Evolutionary conservation across 2,797 vertebrate genomes (phyloP).

Genomic region (Liasis olivaceus): DNA sequence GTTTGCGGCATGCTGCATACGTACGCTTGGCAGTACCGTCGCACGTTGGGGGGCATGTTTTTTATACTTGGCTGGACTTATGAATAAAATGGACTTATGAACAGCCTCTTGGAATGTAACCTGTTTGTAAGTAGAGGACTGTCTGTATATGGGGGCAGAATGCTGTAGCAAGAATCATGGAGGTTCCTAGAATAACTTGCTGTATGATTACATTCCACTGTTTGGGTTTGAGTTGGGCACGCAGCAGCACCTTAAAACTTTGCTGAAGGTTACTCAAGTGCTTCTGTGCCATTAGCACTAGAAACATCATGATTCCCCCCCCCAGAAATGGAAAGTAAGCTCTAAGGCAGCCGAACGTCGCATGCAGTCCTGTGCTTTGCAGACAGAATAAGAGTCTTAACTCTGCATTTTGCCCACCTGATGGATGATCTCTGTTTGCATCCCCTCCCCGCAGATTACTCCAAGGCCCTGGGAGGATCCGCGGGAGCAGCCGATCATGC

Average conservation of each 20-base stretch:
- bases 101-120: too few species aligned
- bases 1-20: too few species aligned
- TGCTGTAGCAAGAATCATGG: too few species aligned
- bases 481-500: conserved; percentile 64
- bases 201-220: background rate
- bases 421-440: background rate
- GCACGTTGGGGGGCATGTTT: too few species aligned
- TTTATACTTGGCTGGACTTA: too few species aligned
- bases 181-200: too few species aligned
- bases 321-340: background rate
- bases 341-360: background rate
- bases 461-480: background rate
- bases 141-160: background rate
- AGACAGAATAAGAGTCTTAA: background rate
- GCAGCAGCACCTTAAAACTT: background rate
- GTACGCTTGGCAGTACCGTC: too few species aligned
- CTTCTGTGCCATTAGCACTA: background rate
- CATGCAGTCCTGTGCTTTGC: too few species aligned
- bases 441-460: conserved; percentile 39
- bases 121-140: too few species aligned
- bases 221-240: background rate
- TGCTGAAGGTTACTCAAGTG: background rate
- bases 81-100: too few species aligned
- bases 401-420: background rate
- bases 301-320: background rate